Evolutionary conservation across 2,113 vertebrate species (phyloP).

Genomic region (Eulemur rufifrons): DNA sequence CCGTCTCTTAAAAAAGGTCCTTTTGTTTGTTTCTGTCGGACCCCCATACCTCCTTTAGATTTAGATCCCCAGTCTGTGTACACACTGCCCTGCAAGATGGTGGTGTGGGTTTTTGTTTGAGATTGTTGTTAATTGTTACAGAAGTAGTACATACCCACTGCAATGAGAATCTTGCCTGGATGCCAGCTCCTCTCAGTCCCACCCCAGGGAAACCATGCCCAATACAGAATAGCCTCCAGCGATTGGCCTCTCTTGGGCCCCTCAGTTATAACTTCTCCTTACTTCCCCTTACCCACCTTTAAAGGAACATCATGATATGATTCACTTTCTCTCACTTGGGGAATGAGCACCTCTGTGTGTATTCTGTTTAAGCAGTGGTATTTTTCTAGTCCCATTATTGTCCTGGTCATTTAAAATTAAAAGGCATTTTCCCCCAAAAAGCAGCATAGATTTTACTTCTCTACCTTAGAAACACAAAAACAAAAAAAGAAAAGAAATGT

Average conservation of each 20-base stretch:
- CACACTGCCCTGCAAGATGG: background rate
- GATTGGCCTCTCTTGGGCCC: background rate
- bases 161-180: background rate
- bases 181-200: background rate
- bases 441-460: background rate
- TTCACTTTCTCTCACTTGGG: background rate
- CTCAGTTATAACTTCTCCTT: too few relatives aligned
- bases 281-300: background rate
- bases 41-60: background rate
- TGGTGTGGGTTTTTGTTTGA: background rate
- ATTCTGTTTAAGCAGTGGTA: background rate
- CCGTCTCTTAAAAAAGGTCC: too few relatives aligned
- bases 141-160: background rate
- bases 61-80: too few relatives aligned
- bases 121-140: background rate
- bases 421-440: background rate
- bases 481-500: background rate
- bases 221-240: background rate
- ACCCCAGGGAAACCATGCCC: background rate
- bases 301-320: background rate
- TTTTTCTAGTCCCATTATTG: background rate
- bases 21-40: background rate
- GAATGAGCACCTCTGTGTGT: background rate
- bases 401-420: constrained; percentile 51
- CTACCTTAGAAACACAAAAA: background rate